These are phyloP conservation scores for Lepidochrysops patricia DNA, from an alignment of 2,888 invertebrate genomes.

Conservation along the genomic window DNA sequence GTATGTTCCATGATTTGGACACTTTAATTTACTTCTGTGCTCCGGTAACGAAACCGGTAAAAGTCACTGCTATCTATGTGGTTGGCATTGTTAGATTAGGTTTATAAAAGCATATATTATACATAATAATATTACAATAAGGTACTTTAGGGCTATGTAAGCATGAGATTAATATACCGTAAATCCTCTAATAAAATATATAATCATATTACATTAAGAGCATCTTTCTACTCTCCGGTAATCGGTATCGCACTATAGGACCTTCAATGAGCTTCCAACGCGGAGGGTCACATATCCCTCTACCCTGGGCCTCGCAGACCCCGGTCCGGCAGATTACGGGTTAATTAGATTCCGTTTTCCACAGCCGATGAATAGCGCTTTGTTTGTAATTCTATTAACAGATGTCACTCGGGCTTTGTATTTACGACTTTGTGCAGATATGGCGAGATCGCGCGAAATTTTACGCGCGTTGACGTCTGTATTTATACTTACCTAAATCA, in stretches of 20 bases:
- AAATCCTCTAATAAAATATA: neutral
- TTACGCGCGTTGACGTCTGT: too few species aligned
- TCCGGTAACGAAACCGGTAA: too few species aligned
- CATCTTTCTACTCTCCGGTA: constrained; percentile 6
- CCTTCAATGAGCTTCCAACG: constrained; percentile 15
- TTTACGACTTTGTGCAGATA: neutral
- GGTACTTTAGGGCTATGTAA: too few species aligned
- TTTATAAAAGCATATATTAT: too few species aligned
- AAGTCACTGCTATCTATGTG: too few species aligned
- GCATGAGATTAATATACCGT: neutral
- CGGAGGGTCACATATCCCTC: neutral
- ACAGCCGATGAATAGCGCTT: constrained; percentile 4
- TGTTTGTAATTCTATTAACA: constrained; percentile 9
- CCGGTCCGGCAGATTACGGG: constrained; percentile 15
- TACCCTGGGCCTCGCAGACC: neutral
- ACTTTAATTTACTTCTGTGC: too few species aligned
- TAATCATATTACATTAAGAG: neutral
- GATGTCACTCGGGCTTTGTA: constrained; percentile 1
- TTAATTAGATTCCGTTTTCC: constrained; percentile 18
- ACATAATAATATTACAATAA: too few species aligned
- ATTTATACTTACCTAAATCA: too few species aligned
- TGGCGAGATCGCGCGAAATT: too few species aligned
- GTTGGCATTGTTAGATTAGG: too few species aligned
- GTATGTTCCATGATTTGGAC: too few species aligned
- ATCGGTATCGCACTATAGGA: constrained; percentile 10